Evolutionary conservation across 2,888 invertebrate genomes (phyloP).

Genomic region (Protodeltote pygarga): DNA sequence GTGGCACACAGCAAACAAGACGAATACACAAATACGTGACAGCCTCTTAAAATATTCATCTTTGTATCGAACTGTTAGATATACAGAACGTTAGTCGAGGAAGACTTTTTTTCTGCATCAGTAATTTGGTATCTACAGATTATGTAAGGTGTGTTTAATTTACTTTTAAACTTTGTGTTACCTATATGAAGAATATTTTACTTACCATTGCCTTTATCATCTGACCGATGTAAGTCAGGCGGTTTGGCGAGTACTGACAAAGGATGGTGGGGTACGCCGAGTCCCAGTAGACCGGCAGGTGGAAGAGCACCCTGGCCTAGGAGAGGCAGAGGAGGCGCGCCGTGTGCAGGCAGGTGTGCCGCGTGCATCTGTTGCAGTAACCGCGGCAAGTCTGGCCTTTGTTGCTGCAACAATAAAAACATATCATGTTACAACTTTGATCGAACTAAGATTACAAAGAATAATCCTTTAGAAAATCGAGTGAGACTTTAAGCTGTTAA

Average conservation of each 20-base stretch:
- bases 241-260: conserved; percentile 92
- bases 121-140: conserved; percentile 30
- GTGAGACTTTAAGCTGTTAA: no score
- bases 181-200: background rate
- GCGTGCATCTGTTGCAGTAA: conserved; percentile 97
- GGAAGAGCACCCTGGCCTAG: conserved; percentile 82
- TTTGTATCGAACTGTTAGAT: conserved; percentile 68
- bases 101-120: conserved; percentile 15
- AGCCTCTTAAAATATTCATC: conserved; percentile 80
- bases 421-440: conserved; percentile 11
- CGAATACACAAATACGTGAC: conserved; percentile 76
- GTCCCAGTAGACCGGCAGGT: conserved; percentile 89
- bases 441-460: no score
- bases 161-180: background rate
- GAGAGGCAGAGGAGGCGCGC: conserved; percentile 90
- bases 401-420: conserved; percentile 88
- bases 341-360: conserved; percentile 92
- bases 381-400: conserved; percentile 93
- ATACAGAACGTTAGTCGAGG: conserved; percentile 47
- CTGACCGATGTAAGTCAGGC: conserved; percentile 92
- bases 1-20: conserved; percentile 83
- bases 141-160: background rate
- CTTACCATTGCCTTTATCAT: conserved; percentile 93
- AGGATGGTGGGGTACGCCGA: conserved; percentile 91
- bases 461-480: no score